Evolutionary conservation across 2,888 invertebrate genomes (phyloP).

Genomic region (Ectemnius cavifrons): DNA sequence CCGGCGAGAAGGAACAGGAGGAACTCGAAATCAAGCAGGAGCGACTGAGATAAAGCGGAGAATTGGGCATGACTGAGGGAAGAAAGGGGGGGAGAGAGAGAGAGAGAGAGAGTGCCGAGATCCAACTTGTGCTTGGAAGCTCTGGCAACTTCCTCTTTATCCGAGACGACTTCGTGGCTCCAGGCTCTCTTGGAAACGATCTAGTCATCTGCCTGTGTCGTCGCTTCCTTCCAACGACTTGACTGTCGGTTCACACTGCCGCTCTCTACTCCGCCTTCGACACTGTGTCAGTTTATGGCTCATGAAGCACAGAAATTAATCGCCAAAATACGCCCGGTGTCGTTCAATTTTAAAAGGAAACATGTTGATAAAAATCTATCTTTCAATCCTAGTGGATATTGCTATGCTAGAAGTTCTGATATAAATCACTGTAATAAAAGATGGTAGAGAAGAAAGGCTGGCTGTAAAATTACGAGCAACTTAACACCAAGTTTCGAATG

Average conservation of each 20-base stretch:
- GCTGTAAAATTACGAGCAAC: too few relatives aligned
- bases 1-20: background rate
- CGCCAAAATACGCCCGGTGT: too few relatives aligned
- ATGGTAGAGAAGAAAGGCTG: too few relatives aligned
- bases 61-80: background rate
- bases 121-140: conserved; percentile 29
- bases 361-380: too few relatives aligned
- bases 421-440: too few relatives aligned
- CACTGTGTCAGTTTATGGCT: too few relatives aligned
- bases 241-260: background rate
- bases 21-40: background rate
- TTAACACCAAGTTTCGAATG: too few relatives aligned
- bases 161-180: conserved; percentile 28
- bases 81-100: conserved; percentile 12
- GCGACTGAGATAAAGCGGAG: background rate
- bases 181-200: conserved; percentile 23
- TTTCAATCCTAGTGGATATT: too few relatives aligned
- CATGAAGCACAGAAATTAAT: too few relatives aligned
- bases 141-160: conserved; percentile 33
- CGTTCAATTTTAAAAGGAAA: too few relatives aligned
- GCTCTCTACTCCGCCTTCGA: too few relatives aligned
- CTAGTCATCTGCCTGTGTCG: conserved; percentile 27
- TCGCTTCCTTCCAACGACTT: conserved; percentile 1
- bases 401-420: too few relatives aligned
- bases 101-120: conserved; percentile 5